A percentile compares a stretch with the other conserved stretches of the same genome.
Conservation (phyloP, 64 coral and sea anemone species). For the Montipora foliosa region DNA sequence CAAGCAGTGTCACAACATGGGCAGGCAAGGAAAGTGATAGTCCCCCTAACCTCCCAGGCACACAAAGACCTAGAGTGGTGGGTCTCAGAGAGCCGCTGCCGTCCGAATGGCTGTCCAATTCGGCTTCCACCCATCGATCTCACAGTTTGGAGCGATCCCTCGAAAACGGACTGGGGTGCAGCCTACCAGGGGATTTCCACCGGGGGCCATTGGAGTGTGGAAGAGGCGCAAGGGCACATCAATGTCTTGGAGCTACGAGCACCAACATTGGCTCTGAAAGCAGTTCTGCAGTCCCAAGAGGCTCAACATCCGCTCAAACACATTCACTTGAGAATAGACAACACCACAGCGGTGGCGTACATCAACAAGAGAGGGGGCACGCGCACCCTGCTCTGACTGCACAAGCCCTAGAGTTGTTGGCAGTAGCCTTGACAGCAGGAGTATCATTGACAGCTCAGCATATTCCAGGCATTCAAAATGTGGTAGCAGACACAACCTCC, state of each 20-base stretch:
- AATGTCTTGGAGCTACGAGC: slow-evolving; percentile 38
- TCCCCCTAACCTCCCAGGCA: slow-evolving; percentile 35
- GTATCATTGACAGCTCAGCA: too few species aligned
- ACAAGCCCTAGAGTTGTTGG: slow-evolving; percentile 20
- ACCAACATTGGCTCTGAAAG: slow-evolving; percentile 3
- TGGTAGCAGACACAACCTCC: too few species aligned
- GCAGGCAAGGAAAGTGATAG: not conserved
- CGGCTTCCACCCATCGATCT: too few species aligned
- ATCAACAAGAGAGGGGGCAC: slow-evolving; percentile 36
- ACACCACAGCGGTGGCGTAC: slow-evolving; percentile 57
- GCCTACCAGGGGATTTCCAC: too few species aligned
- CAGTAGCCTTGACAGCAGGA: slow-evolving; percentile 2
- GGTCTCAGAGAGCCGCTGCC: not conserved
- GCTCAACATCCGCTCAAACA: not conserved
- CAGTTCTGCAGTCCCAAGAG: slow-evolving; percentile 10
- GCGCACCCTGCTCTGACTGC: not conserved
- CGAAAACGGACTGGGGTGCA: too few species aligned
- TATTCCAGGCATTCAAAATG: too few species aligned
- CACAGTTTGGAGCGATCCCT: too few species aligned
- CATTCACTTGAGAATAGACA: slow-evolving; percentile 42
- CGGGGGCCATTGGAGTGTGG: slow-evolving; percentile 4
- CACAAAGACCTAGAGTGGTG: slow-evolving; percentile 43
- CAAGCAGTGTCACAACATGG: not conserved
- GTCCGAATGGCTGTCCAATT: too few species aligned
- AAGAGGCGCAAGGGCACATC: slow-evolving; percentile 50